Evolutionary conservation across 2,888 invertebrate species (phyloP).

Genomic region (Tiphia femorata): DNA sequence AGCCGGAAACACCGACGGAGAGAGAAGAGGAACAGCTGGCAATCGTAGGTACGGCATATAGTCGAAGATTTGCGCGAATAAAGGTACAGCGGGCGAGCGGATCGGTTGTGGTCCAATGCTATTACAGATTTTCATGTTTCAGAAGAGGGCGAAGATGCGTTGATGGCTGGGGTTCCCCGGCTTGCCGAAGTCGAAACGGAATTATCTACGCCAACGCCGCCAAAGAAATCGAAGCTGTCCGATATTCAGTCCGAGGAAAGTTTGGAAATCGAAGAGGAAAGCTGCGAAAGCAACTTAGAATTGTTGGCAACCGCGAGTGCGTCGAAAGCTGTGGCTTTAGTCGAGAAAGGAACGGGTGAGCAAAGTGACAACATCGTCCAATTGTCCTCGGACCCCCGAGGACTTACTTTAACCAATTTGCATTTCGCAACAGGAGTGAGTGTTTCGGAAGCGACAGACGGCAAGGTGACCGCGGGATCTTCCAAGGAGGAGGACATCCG

Average conservation of each 20-base stretch:
- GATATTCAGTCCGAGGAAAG: constrained; percentile 8
- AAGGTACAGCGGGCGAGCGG: too few relatives aligned
- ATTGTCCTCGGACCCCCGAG: too few relatives aligned
- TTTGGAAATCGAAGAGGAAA: background rate
- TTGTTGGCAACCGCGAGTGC: background rate
- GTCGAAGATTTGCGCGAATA: too few relatives aligned
- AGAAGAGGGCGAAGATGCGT: constrained; percentile 54
- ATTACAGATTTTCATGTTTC: background rate
- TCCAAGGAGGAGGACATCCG: constrained; percentile 8
- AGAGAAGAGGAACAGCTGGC: background rate
- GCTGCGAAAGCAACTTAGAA: background rate
- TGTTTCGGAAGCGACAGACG: background rate
- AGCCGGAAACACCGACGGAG: constrained; percentile 17
- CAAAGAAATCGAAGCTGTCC: constrained; percentile 33
- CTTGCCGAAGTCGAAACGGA: constrained; percentile 55
- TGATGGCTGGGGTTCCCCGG: constrained; percentile 62
- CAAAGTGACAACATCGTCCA: too few relatives aligned
- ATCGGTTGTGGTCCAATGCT: too few relatives aligned
- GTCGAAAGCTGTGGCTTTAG: too few relatives aligned
- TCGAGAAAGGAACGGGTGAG: too few relatives aligned
- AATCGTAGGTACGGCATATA: constrained; percentile 3
- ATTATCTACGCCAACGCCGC: constrained; percentile 47
- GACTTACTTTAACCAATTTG: too few relatives aligned
- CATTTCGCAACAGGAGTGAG: background rate
- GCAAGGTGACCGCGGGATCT: constrained; percentile 28